Conservation (phyloP, 35 echinoderm and acorn worm species). For the Chiridota heheva region DNA sequence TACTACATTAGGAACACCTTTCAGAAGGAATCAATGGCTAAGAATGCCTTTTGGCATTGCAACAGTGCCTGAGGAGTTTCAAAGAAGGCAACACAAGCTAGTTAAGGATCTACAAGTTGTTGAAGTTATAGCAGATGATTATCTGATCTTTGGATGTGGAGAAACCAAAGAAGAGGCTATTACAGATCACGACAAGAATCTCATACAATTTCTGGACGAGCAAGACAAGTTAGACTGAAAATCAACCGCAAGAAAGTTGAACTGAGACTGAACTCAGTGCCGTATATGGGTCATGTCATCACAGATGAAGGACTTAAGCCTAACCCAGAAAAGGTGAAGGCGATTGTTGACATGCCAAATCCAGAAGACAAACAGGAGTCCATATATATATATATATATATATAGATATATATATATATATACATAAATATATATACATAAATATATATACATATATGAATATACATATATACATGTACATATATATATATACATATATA, state of each 20-base stretch:
- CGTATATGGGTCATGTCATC: not conserved
- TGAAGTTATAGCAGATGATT: constrained; percentile 29
- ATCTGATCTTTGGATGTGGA: constrained; percentile 36
- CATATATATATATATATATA: too few relatives aligned
- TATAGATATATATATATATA: too few relatives aligned
- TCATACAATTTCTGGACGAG: constrained; percentile 21
- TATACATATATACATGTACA: too few relatives aligned
- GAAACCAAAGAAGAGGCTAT: constrained; percentile 2
- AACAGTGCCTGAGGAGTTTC: constrained; percentile 51
- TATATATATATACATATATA: too few relatives aligned
- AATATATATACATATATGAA: too few relatives aligned
- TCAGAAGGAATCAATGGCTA: constrained; percentile 39
- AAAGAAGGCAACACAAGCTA: constrained; percentile 12
- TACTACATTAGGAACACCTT: constrained; percentile 62
- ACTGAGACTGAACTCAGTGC: constrained; percentile 22
- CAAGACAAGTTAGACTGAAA: not conserved
- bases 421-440: too few relatives aligned
- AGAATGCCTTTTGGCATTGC: constrained; percentile 53
- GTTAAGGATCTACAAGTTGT: constrained; percentile 47
- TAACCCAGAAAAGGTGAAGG: constrained; percentile 15
- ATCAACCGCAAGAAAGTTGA: constrained; percentile 2
- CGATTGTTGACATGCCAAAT: not conserved
- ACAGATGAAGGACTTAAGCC: constrained; percentile 27
- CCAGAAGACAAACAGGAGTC: too few relatives aligned
- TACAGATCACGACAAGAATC: constrained; percentile 35